Conservation (phyloP, 2,113 vertebrate species). For the Meriones unguiculatus region DNA sequence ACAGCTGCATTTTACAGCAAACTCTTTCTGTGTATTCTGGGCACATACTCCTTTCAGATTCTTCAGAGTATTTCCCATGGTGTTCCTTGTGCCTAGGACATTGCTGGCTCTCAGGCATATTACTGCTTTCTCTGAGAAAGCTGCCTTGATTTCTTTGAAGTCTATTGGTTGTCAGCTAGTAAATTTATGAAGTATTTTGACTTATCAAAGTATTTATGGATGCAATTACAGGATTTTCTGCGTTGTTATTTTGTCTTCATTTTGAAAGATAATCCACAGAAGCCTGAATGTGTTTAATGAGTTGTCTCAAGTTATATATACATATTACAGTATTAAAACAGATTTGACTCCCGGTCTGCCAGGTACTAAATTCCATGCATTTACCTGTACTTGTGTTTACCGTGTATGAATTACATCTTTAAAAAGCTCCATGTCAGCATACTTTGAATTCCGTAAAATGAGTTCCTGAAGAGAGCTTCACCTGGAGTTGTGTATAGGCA, state of each 20-base stretch:
- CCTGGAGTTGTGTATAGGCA: background rate
- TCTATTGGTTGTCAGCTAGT: background rate
- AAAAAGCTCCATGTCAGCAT: background rate
- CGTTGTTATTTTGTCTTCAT: background rate
- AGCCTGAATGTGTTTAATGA: background rate
- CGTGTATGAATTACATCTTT: background rate
- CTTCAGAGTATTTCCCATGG: background rate
- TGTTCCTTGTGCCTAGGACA: background rate
- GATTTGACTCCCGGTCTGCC: background rate
- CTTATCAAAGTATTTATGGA: background rate
- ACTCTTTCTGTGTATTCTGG: background rate
- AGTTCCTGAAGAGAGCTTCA: constrained; percentile 10
- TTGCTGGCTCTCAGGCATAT: background rate
- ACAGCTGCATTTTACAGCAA: background rate
- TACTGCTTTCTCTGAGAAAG: background rate
- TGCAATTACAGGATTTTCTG: background rate
- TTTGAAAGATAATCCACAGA: background rate
- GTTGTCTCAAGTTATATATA: background rate
- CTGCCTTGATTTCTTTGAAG: background rate
- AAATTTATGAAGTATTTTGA: background rate
- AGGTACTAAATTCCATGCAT: background rate
- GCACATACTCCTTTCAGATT: background rate
- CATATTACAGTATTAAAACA: background rate
- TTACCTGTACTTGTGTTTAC: background rate
- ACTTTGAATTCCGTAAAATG: background rate